These are phyloP conservation scores for Leucophenga varia DNA, from an alignment of 1,140 invertebrate species.

Conservation along the genomic window DNA sequence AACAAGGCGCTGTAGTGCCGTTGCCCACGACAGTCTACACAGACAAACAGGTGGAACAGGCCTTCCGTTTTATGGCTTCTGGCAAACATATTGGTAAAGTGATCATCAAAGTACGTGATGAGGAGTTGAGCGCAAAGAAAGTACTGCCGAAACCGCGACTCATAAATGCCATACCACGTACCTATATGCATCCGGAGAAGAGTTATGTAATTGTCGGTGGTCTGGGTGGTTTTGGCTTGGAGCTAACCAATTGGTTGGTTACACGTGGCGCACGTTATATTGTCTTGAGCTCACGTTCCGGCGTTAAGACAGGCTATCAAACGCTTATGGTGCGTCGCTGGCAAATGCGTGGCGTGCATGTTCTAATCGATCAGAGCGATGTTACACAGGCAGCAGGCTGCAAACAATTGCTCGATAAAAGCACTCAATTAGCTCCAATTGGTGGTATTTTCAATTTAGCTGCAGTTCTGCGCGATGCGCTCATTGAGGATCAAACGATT, in stretches of 20 bases:
- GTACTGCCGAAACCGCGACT: constrained; percentile 59
- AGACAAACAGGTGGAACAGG: constrained; percentile 86
- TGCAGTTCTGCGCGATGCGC: constrained; percentile 80
- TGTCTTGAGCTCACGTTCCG: constrained; percentile 83
- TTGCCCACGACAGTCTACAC: constrained; percentile 78
- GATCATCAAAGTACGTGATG: constrained; percentile 79
- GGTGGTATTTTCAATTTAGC: constrained; percentile 96
- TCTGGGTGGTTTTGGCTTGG: constrained; percentile 94
- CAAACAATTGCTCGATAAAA: constrained; percentile 68
- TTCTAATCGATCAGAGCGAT: constrained; percentile 71
- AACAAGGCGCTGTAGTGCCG: constrained; percentile 80
- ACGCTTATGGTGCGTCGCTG: constrained; percentile 74
- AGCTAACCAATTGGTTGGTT: constrained; percentile 88
- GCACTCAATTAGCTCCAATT: constrained; percentile 74
- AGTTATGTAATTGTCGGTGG: constrained; percentile 87
- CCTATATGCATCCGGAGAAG: constrained; percentile 85
- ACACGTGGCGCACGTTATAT: constrained; percentile 79
- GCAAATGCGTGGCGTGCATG: constrained; percentile 68
- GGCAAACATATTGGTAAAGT: constrained; percentile 98
- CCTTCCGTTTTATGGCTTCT: constrained; percentile 92
- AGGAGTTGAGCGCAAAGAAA: constrained; percentile 62
- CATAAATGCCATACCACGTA: constrained; percentile 76
- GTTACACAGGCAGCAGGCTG: constrained; percentile 68
- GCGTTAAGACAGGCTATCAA: constrained; percentile 86
- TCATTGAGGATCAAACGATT: constrained; percentile 83